These are phyloP conservation scores for Artemia franciscana DNA, from an alignment of 1,140 invertebrate genomes.

Conservation along the genomic window DNA sequence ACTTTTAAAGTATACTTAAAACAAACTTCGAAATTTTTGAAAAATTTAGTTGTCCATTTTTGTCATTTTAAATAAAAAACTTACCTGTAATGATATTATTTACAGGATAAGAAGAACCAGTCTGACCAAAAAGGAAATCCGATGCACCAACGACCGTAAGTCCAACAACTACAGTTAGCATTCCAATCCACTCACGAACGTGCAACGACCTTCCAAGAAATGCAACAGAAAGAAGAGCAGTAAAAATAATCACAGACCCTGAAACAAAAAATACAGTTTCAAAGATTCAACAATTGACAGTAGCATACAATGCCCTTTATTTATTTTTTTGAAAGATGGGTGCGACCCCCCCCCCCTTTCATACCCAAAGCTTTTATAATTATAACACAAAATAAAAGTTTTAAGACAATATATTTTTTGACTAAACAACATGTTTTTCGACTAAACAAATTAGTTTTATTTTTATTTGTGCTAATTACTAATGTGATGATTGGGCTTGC, in stretches of 20 bases:
- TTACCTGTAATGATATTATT: conserved; percentile 57
- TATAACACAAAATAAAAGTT: too few relatives aligned
- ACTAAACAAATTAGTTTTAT: too few relatives aligned
- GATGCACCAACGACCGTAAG: conserved; percentile 55
- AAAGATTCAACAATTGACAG: neutral
- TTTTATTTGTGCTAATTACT: too few relatives aligned
- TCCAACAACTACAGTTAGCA: conserved; percentile 50
- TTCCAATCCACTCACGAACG: conserved; percentile 56
- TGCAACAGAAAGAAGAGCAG: conserved; percentile 64
- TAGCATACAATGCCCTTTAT: too few relatives aligned
- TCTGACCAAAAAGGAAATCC: conserved; percentile 34
- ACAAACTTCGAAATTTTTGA: neutral
- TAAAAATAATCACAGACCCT: conserved; percentile 81
- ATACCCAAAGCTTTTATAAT: too few relatives aligned
- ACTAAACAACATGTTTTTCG: too few relatives aligned
- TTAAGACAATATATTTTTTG: too few relatives aligned
- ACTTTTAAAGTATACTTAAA: too few relatives aligned
- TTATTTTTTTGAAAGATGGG: too few relatives aligned
- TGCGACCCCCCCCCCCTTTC: too few relatives aligned
- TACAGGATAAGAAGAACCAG: conserved; percentile 25
- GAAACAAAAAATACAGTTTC: conserved; percentile 12
- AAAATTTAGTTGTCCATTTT: conserved; percentile 4
- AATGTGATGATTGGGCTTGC: too few relatives aligned
- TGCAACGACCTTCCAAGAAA: conserved; percentile 48
- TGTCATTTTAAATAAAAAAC: neutral